A percentile compares a stretch with the other conserved stretches of the same genome.
Conservation (phyloP, 2,888 invertebrate genomes). For the Rhimphoctona megacephalus region DNA sequence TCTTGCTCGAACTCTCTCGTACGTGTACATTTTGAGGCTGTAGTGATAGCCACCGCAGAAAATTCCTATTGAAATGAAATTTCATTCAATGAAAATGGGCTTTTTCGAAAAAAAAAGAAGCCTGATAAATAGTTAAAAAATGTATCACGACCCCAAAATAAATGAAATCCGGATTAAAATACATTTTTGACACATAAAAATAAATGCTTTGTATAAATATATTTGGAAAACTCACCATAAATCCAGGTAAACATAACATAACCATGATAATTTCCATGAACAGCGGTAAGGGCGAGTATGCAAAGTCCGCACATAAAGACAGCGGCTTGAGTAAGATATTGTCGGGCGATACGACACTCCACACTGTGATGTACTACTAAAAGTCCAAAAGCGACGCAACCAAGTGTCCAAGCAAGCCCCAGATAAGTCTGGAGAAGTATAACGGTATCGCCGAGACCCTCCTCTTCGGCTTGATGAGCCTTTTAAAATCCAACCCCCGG, state of each 20-base stretch:
- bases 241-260: constrained; percentile 94
- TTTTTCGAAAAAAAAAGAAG: neutral
- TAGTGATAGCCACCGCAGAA: constrained; percentile 96
- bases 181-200: neutral
- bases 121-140: too few relatives aligned
- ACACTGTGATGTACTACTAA: constrained; percentile 93
- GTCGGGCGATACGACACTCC: constrained; percentile 94
- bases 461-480: constrained; percentile 92
- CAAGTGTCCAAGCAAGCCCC: constrained; percentile 93
- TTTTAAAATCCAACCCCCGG: constrained; percentile 70
- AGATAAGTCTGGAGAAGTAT: constrained; percentile 90
- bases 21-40: constrained; percentile 95
- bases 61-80: constrained; percentile 87
- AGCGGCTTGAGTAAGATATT: constrained; percentile 93
- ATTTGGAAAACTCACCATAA: constrained; percentile 86
- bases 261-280: constrained; percentile 91
- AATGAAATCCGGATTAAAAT: neutral
- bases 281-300: constrained; percentile 91
- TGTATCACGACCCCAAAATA: neutral
- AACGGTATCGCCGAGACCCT: constrained; percentile 89
- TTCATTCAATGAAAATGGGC: constrained; percentile 38
- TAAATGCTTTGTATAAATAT: constrained; percentile 1
- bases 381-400: constrained; percentile 92
- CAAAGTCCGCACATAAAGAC: constrained; percentile 92
- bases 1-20: constrained; percentile 93